Evolutionary conservation across 1,140 invertebrate species (phyloP).

Genomic region (Platyura marginata): DNA sequence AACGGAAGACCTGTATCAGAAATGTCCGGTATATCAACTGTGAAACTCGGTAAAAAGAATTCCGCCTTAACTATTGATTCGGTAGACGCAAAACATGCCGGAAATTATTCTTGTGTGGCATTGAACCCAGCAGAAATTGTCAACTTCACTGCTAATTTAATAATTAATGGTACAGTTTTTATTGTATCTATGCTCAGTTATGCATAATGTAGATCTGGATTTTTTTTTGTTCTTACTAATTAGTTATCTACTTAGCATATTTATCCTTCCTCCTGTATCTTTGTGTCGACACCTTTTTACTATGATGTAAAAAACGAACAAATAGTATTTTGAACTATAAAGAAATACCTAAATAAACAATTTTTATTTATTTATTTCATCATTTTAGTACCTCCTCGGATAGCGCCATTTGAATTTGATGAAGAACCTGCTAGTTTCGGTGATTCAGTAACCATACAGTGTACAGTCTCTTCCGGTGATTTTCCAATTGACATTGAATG

Average conservation of each 20-base stretch:
- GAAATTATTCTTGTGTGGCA: constrained; percentile 40
- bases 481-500: constrained; percentile 47
- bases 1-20: constrained; percentile 31
- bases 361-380: background rate
- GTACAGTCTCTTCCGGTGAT: constrained; percentile 49
- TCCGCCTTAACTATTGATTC: constrained; percentile 55
- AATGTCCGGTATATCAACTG: constrained; percentile 24
- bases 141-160: constrained; percentile 2
- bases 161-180: constrained; percentile 9
- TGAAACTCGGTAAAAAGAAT: constrained; percentile 31
- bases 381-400: constrained; percentile 35
- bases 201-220: no score
- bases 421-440: constrained; percentile 48
- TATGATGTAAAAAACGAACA: no score
- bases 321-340: no score
- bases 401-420: constrained; percentile 44
- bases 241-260: no score
- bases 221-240: no score
- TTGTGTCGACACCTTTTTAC: no score
- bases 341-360: no score
- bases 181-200: no score
- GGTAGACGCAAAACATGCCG: constrained; percentile 33
- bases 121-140: constrained; percentile 28
- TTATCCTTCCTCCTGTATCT: no score
- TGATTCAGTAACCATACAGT: constrained; percentile 44